phyloP scores from a whole-genome alignment of 2,113 vertebrate species.

The Hypanus sabinus region DNA sequence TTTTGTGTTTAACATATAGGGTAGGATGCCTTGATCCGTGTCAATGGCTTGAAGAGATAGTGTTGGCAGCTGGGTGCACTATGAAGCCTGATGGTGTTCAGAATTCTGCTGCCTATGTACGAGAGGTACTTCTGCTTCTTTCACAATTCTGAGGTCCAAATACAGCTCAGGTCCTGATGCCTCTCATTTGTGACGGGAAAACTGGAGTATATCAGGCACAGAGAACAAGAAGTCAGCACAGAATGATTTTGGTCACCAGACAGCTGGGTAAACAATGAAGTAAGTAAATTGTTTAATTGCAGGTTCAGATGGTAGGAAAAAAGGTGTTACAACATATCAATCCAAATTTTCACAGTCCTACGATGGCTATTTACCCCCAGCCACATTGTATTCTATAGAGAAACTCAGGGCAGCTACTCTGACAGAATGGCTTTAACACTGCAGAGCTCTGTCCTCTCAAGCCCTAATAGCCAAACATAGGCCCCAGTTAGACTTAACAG shows the following conservation, averaged over 20 bases:
- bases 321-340: too few species aligned
- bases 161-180: neutral
- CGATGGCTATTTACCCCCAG: too few species aligned
- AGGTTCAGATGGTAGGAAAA: too few species aligned
- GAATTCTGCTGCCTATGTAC: neutral
- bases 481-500: too few species aligned
- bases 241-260: neutral
- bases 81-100: neutral
- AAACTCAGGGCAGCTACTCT: too few species aligned
- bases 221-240: neutral
- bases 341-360: too few species aligned
- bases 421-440: too few species aligned
- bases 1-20: too few species aligned
- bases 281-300: too few species aligned
- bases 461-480: too few species aligned
- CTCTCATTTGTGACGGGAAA: neutral
- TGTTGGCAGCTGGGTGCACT: neutral
- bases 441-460: too few species aligned
- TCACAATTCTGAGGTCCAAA: neutral
- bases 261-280: neutral
- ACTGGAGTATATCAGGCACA: neutral
- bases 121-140: neutral
- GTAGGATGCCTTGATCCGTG: neutral
- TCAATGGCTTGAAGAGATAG: neutral
- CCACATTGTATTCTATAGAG: too few species aligned